Evolutionary conservation across 2,113 vertebrate genomes (phyloP).

Genomic region (Cichladusa arquata): DNA sequence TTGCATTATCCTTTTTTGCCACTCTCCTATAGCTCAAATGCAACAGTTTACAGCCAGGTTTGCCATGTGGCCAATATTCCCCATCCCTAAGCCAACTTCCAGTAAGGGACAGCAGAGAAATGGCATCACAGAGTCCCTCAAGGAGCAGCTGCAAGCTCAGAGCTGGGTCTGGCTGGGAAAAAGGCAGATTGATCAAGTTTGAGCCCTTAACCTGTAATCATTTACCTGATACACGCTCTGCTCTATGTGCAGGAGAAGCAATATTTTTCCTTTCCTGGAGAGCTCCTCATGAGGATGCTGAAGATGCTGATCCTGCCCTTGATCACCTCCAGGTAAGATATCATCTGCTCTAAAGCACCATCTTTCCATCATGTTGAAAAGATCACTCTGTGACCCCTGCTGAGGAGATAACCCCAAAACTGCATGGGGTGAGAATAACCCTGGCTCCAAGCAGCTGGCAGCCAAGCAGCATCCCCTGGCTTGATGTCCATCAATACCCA

Average conservation of each 20-base stretch:
- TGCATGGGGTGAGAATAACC: not conserved
- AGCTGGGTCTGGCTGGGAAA: not conserved
- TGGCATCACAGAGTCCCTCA: too few relatives aligned
- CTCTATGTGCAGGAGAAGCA: conserved; percentile 80
- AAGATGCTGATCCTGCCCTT: conserved; percentile 92
- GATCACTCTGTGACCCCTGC: rapidly evolving
- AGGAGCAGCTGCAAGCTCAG: not conserved
- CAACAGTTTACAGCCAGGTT: not conserved
- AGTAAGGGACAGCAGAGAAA: not conserved
- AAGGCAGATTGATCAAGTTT: not conserved
- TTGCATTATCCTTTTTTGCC: too few relatives aligned
- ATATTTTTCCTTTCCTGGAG: conserved; percentile 89
- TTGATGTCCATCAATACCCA: not conserved
- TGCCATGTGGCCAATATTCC: rapidly evolving
- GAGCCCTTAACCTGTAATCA: not conserved
- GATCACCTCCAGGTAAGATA: conserved; percentile 85
- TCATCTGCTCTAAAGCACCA: not conserved
- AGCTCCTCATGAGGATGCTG: conserved; percentile 89
- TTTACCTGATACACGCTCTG: not conserved
- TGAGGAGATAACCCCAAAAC: not conserved
- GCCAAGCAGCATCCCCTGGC: not conserved
- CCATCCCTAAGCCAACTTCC: not conserved
- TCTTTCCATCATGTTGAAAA: not conserved
- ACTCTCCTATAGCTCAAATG: too few relatives aligned
- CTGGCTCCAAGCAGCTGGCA: not conserved